Base-by-base conservation (phyloP, 2,113 vertebrate species). In the Stercorarius parasiticus region DNA sequence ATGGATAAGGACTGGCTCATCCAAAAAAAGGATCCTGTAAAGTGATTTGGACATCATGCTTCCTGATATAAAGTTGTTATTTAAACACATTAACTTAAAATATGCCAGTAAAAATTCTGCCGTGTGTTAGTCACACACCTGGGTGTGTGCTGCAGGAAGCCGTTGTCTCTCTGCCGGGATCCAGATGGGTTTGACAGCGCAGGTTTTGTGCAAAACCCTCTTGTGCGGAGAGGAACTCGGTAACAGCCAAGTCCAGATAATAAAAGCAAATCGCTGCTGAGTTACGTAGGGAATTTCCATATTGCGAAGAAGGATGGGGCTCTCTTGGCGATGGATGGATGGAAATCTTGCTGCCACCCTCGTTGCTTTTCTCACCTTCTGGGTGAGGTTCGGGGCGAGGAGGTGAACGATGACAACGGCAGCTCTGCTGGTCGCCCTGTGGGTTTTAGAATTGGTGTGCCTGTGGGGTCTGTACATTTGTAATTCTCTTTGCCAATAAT, bases 141-240 rank as follows among this genome's bases (percentile, higher is more conserved):
- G 4, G 16, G 50, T 32, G 45, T 3, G 2, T 4, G 38, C 74
- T 66, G 56, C 74, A 9, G 90, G 90, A 34, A 50, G 70, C 43
- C 5, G 1, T 4, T 25, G 76, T 38, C 55, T 43, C 3, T 25
- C n/a, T 27, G 0, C 34, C 0, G 2, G 40, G 1, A 12, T 17
- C 74, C 61, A 29, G 69, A 5, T 52, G 92, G 38, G 4, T 88
- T 52, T 49, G 34, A 6, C 26, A 3, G 45, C 1, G 38, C 10
- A 58, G 76, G 80, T 2, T 61, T 69, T 26, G 59, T 66, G 81
- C 30, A 9, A 2, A 26, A 25, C 47, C 70, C 83, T 62, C 58
- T 2, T 9, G 45, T 22, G 52, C 6, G 9, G 76, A 12, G 72
- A 23, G 45, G 13, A 2, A 42, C 66, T 23, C 11, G 1, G 72